Base-by-base conservation (phyloP, 2,888 invertebrate genomes). In the Drosophila paucipuncta region DNA sequence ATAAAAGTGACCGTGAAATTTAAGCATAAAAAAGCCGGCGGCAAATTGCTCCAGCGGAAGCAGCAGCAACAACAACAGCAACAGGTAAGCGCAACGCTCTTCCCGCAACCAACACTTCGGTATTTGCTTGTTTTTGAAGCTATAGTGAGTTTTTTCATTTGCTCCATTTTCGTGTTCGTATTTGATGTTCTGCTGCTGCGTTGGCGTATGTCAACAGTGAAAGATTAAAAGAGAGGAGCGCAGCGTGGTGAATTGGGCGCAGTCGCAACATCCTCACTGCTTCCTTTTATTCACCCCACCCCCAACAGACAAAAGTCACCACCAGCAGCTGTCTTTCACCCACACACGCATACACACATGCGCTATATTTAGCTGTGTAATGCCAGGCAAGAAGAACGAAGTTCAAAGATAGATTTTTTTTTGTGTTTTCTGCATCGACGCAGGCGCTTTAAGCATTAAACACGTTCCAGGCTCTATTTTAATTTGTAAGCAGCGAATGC, bases 311-410 rank as follows among this genome's bases (percentile, higher is more conserved):
- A 49, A 54, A 68, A 81, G 68, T 73, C 89, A 89, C 87, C 82
- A 89, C 87, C 85, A 78, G 72, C 89, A 83, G 85, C 85, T 85
- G 90, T 62, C 78, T 72, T 73, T 68, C 77, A 82, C 85, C 49
- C 89, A 62, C 84, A 70, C 78, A 68, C 49, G 53, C 52, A 59
- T 30, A 63, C 68, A 58, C 37, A 59, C 22, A 59, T 53, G 43
- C n/a, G 50, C 73, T 79, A 79, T 81, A 62, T 69, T 58, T 79
- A 81, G 81, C 28, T 59, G 13, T 41, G 49, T 16, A 41, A 50
- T 65, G 64, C 61, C 62, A 69, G 30, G 39, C 68, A 60, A 67
- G 37, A 18, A 30, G 67, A 25, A 59, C 77, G 55, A 72, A 74
- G 75, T 69, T 76, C 39, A 57, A 67, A 70, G 75, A 80, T 73